Base-by-base conservation (phyloP, 2,797 vertebrate species). In the Danio aesculapii region DNA sequence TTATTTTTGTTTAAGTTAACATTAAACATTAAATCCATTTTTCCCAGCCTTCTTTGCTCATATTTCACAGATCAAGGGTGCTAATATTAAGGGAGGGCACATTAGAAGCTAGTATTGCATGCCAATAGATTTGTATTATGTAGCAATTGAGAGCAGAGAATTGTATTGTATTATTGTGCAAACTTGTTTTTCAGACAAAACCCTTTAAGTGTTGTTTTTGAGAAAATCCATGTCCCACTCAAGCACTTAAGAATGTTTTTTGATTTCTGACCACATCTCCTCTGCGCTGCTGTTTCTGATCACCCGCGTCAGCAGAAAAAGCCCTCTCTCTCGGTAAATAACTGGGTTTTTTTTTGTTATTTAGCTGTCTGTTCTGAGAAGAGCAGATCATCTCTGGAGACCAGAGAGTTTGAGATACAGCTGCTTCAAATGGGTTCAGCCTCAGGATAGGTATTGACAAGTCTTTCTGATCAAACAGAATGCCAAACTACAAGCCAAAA, bases 311-410 rank as follows among this genome's bases (percentile, higher is more conserved):
- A 68, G 75, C 10, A 17, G 43, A 14, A 58, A 14, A 44, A 19
- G 1, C 30, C 30, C 30, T 30, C 30, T 30, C 30, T 30, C 3
- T 30, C 3, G 30, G 30, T 1, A 63, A 77, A 77, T 77, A 77
- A 49, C 63, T 57, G 44, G 13, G 30, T 77, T 76, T 57, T 21
- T 66, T 47, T 0, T 16, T 46, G 46, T 13, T n/a, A 39, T 77
- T 67, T 55, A n/a, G 41, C 39, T 30, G 13, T 46, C 21, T 12
- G 44, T 68, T 49, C 8, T 47, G n/a, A 49, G 43, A 44, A 58
- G 14, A 77, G 63, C 52, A 9, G 19, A 50, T 75, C 44, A 75
- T 61, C 58, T 75, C 63, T 17, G 19, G 63, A 77, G 17, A 49
- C 16, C 16, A 46, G 39, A 46, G 44, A 47, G 63, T 41, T 77